Conservation (phyloP, 2,113 vertebrate species). For the Campylomormyrus numenius region DNA sequence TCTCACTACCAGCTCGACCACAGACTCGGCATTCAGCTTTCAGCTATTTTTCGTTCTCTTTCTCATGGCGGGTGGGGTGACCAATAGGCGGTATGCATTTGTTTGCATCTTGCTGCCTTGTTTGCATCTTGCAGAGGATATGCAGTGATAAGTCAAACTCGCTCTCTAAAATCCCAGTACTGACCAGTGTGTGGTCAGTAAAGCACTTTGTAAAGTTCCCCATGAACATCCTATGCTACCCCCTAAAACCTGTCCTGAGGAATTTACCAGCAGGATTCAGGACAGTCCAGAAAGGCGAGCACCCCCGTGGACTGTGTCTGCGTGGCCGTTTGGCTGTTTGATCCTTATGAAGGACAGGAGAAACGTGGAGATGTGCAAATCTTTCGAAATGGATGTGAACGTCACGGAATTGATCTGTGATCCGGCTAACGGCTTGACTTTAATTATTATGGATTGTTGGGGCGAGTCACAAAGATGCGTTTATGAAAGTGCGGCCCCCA, state of each 20-base stretch:
- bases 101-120: not conserved
- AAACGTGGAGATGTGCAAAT: not conserved
- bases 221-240: not conserved
- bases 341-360: not conserved
- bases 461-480: not conserved
- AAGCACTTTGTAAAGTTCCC: not conserved
- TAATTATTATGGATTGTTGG: not conserved
- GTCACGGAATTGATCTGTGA: not conserved
- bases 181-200: not conserved
- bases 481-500: not conserved
- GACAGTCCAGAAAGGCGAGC: not conserved
- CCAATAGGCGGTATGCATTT: not conserved
- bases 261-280: not conserved
- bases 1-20: not conserved
- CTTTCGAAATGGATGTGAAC: not conserved
- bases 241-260: not conserved
- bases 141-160: not conserved
- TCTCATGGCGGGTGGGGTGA: not conserved
- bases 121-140: not conserved
- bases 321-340: not conserved
- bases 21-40: not conserved
- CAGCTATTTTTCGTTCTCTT: not conserved
- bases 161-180: not conserved
- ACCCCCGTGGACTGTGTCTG: not conserved
- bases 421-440: not conserved